These are phyloP conservation scores for Embidobia sp. DNA, from an alignment of 2,888 invertebrate species.

Conservation along the genomic window DNA sequence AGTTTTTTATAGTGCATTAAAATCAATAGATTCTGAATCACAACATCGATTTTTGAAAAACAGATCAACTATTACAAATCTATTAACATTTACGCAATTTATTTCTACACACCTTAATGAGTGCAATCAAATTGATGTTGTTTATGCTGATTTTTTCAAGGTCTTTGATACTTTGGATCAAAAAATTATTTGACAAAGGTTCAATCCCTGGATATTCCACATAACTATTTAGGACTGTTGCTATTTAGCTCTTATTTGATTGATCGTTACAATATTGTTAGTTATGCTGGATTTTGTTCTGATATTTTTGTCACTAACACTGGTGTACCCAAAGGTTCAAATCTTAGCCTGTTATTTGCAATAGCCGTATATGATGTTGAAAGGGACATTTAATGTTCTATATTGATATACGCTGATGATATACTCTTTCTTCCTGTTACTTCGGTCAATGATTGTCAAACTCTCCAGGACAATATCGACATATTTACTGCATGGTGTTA, in stretches of 20 bases:
- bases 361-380: constrained; percentile 63
- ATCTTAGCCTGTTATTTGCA: constrained; percentile 65
- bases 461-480: not conserved
- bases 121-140: constrained; percentile 3
- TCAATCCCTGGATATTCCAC: no score
- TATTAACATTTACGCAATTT: not conserved
- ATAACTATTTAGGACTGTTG: not conserved
- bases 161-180: constrained; percentile 3
- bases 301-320: no score
- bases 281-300: constrained; percentile 29
- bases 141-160: constrained; percentile 6
- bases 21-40: not conserved
- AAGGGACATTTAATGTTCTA: not conserved
- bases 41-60: constrained; percentile 5
- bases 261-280: not conserved
- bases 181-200: not conserved
- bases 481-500: not conserved
- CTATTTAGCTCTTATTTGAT: not conserved
- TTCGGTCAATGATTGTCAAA: not conserved
- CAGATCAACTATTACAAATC: not conserved
- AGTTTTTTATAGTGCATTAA: not conserved
- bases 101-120: not conserved
- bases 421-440: not conserved
- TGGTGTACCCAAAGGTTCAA: constrained; percentile 2
- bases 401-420: constrained; percentile 1